phyloP scores from a whole-genome alignment of 2,888 invertebrate genomes.

The Diadegma fenestrale region DNA sequence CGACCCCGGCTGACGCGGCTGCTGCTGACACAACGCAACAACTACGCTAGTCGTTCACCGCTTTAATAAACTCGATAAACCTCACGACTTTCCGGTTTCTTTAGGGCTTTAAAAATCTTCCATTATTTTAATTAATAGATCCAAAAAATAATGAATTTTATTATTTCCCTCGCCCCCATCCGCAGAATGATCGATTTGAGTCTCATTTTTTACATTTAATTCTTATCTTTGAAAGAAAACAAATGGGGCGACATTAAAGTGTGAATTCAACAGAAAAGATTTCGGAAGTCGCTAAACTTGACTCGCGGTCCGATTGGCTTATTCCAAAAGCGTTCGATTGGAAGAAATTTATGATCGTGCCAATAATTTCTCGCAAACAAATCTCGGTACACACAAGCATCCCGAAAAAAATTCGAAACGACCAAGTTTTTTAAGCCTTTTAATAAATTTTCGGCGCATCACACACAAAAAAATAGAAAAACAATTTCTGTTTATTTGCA shows the following conservation, averaged over 20 bases:
- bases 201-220: not conserved
- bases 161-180: not conserved
- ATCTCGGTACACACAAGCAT: not conserved
- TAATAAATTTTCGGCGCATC: not conserved
- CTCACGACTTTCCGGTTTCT: slow-evolving; percentile 12
- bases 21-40: slow-evolving; percentile 73
- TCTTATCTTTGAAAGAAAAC: not conserved
- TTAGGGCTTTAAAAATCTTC: not conserved
- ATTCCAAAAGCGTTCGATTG: not conserved
- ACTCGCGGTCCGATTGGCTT: not conserved
- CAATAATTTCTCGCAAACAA: not conserved
- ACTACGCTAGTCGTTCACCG: slow-evolving; percentile 70
- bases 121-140: not conserved
- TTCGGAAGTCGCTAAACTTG: not conserved
- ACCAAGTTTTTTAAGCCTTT: not conserved
- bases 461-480: not conserved
- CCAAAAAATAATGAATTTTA: not conserved
- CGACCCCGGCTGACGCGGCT: slow-evolving; percentile 81
- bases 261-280: not conserved
- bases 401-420: not conserved
- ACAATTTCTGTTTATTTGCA: slow-evolving; percentile 35
- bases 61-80: not conserved
- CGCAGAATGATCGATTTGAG: not conserved
- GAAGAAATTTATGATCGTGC: not conserved
- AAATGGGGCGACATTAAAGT: not conserved